Evolutionary conservation across 1,140 invertebrate species (phyloP).

Genomic region (Sarcophaga peregrina): DNA sequence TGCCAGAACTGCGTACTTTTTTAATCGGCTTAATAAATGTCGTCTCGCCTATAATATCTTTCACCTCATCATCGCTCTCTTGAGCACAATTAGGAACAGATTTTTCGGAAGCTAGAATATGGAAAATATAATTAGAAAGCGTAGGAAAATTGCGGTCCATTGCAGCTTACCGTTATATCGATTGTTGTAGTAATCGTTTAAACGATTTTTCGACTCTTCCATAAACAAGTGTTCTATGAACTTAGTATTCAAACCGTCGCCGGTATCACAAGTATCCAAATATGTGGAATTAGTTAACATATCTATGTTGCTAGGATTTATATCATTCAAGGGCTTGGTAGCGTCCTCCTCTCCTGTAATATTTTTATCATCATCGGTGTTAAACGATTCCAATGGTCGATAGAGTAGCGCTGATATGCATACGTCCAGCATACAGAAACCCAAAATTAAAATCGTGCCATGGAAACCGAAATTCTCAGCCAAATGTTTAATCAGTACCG

Average conservation of each 20-base stretch:
- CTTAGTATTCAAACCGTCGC: constrained; percentile 58
- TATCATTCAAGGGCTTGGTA: constrained; percentile 56
- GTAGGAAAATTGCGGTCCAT: neutral
- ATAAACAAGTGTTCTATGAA: constrained; percentile 64
- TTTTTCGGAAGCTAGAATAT: constrained; percentile 38
- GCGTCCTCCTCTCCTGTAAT: constrained; percentile 46
- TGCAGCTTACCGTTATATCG: constrained; percentile 53
- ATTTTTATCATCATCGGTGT: constrained; percentile 36
- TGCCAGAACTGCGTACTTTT: constrained; percentile 75
- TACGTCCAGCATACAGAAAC: constrained; percentile 82
- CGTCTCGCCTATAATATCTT: constrained; percentile 71
- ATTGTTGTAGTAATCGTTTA: constrained; percentile 60
- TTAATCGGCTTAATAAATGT: constrained; percentile 70
- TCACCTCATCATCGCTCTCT: constrained; percentile 71
- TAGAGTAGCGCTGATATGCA: constrained; percentile 79
- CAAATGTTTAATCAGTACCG: constrained; percentile 77
- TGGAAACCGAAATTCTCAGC: constrained; percentile 76
- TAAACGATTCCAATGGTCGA: constrained; percentile 69
- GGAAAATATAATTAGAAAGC: neutral
- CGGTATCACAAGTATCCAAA: constrained; percentile 58
- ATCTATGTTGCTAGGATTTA: constrained; percentile 59
- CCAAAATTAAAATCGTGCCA: constrained; percentile 78
- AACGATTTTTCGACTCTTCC: constrained; percentile 63
- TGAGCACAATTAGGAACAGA: constrained; percentile 46
- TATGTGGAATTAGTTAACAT: constrained; percentile 64